Evolutionary conservation across 1,140 invertebrate genomes (phyloP), one percentile per base, ranked within the genome.

Genomic region (Drosophila bocqueti): DNA sequence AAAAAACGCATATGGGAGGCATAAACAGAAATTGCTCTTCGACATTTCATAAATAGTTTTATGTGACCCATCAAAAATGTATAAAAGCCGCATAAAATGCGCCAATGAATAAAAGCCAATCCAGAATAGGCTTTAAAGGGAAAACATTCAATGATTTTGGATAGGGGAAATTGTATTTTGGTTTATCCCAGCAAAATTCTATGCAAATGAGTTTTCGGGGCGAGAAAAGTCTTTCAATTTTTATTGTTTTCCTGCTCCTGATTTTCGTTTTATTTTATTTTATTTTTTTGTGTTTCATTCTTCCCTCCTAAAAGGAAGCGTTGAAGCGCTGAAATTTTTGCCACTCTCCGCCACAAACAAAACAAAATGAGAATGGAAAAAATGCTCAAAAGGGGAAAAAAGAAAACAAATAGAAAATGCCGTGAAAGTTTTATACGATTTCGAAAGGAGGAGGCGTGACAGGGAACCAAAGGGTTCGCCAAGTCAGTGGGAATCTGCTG

Each of bases 31-130:
- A 42, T 74, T 29, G 42, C 15, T 43, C 31, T 21, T 62, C 43
- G 71, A 57, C 52, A 66, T 87, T 86, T 87, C 76, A 77, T 83
- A 81, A 85, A 81, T 85, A 86, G 83, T 86, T 86, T 86, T 83
- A 80, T 83, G 71, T 40, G 40, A 45, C 76, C 63, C 66, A 60
- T 69, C 54, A 75, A 76, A 82, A 69, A 61, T 50, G 31, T 65
- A 73, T 83, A 75, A 79, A 66, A 69, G 49, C 50, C 76, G 36
- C 76, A 77, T 73, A 73, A 73, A 81, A 87, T 83, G 65, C 66
- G 34, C 15, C 43, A 52, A 61, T 43, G 61, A 64, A 80, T 74
- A 64, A 74, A 78, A 54, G 63, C 31, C 40, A 34, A 50, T 43
- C 26, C 43, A 31, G 50, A 73, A 13, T 24, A n/a, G 36, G 50